Evolutionary conservation across 2,797 vertebrate genomes (phyloP).

Genomic region (Enteromius paludinosus): DNA sequence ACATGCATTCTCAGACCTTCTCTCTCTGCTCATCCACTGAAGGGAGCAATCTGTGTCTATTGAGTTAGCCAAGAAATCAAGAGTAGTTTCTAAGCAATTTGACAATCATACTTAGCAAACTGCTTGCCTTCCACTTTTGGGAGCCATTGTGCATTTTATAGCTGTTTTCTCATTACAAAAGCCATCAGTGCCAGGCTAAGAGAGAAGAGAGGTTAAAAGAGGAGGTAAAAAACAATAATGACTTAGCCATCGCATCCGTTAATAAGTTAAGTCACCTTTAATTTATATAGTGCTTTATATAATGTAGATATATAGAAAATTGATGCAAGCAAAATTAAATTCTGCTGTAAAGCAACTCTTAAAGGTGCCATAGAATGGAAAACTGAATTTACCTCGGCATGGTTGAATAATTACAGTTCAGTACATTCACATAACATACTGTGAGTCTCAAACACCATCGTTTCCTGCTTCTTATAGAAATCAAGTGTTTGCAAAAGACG

Average conservation of each 20-base stretch:
- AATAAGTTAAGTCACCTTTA: not conserved
- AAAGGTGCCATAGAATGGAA: too few relatives aligned
- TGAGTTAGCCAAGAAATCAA: slow-evolving; percentile 49
- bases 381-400: too few relatives aligned
- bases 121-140: slow-evolving; percentile 34
- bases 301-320: not conserved
- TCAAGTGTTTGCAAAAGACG: too few relatives aligned
- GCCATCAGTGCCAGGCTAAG: slow-evolving; percentile 14
- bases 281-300: not conserved
- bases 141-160: slow-evolving; percentile 45
- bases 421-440: too few relatives aligned
- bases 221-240: slow-evolving; percentile 22
- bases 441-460: too few relatives aligned
- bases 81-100: slow-evolving; percentile 37
- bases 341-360: not conserved
- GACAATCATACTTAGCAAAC: slow-evolving; percentile 40
- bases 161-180: slow-evolving; percentile 42
- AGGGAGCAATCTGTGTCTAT: slow-evolving; percentile 29
- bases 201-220: slow-evolving; percentile 31
- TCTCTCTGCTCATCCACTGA: not conserved
- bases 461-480: too few relatives aligned
- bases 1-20: slow-evolving; percentile 7
- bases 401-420: too few relatives aligned
- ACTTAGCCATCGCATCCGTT: not conserved
- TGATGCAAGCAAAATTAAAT: not conserved